phyloP scores from a whole-genome alignment of 1,140 invertebrate species.

The Phymastichus coffea region DNA sequence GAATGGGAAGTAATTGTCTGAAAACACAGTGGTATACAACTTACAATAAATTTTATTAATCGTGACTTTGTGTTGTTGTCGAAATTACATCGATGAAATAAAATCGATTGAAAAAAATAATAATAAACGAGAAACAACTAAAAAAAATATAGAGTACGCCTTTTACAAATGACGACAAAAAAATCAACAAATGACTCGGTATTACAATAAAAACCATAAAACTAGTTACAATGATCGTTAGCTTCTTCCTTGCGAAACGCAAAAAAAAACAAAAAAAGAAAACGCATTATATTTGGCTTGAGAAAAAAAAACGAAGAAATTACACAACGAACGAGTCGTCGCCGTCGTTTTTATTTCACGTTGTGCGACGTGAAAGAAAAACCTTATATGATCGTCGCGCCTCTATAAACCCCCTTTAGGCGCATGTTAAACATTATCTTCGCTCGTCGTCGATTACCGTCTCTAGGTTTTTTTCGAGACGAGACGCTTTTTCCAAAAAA shows the following conservation, averaged over 20 bases:
- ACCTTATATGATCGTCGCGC: too few species aligned
- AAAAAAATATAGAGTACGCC: slow-evolving; percentile 17
- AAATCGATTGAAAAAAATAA: neutral
- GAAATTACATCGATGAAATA: slow-evolving; percentile 27
- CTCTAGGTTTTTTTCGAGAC: neutral
- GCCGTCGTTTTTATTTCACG: too few species aligned
- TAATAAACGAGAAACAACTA: slow-evolving; percentile 19
- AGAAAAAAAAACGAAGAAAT: slow-evolving; percentile 12
- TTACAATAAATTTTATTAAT: slow-evolving; percentile 31
- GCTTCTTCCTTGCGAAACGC: slow-evolving; percentile 3
- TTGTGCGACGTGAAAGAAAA: too few species aligned
- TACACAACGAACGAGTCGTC: slow-evolving; percentile 9
- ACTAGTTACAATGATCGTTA: slow-evolving; percentile 21
- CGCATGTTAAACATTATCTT: neutral
- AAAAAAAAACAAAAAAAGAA: slow-evolving; percentile 7
- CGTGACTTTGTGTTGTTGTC: slow-evolving; percentile 22
- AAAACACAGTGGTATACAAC: slow-evolving; percentile 23
- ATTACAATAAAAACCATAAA: slow-evolving; percentile 28
- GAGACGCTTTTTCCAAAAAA: slow-evolving; percentile 15
- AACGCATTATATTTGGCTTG: slow-evolving; percentile 30
- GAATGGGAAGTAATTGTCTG: neutral
- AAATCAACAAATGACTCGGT: slow-evolving; percentile 28
- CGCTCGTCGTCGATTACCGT: slow-evolving; percentile 2
- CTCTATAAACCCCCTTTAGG: slow-evolving; percentile 1
- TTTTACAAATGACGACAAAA: slow-evolving; percentile 26